Conservation (phyloP, 30 jellyfish, hydroid and myxozoan genomes). For the Nemopilema nomurai region DNA sequence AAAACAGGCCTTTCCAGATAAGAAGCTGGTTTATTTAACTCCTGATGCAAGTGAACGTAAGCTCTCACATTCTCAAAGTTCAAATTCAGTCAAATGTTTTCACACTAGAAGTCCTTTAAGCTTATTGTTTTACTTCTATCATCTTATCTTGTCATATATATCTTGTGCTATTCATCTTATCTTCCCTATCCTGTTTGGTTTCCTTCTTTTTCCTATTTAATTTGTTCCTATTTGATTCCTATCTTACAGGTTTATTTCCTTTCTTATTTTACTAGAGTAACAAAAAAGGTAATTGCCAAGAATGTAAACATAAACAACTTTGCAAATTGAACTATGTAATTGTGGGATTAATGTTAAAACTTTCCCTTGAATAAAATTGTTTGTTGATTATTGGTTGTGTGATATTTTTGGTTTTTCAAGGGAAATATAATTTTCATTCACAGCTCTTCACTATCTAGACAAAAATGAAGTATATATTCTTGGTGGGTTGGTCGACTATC, state of each 20-base stretch:
- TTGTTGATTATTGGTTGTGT: background rate
- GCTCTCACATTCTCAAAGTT: background rate
- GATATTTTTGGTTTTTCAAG: background rate
- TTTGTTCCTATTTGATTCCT: too few relatives aligned
- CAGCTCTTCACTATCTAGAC: conserved; percentile 30
- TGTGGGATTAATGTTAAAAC: too few relatives aligned
- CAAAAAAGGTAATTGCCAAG: too few relatives aligned
- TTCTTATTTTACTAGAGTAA: too few relatives aligned
- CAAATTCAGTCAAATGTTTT: background rate
- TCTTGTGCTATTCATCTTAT: background rate
- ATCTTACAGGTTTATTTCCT: too few relatives aligned
- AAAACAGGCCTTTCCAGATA: conserved; percentile 2
- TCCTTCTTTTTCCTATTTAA: too few relatives aligned
- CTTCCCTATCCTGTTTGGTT: background rate
- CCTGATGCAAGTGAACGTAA: conserved; percentile 19
- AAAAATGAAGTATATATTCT: conserved; percentile 20
- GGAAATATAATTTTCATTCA: too few relatives aligned
- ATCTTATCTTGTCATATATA: background rate
- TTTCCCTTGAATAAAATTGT: too few relatives aligned
- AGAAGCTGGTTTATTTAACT: background rate
- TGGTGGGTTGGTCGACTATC: conserved; percentile 56
- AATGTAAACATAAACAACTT: too few relatives aligned
- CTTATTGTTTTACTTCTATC: background rate
- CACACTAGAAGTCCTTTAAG: background rate
- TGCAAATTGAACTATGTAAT: too few relatives aligned